phyloP scores from a whole-genome alignment of 2,113 vertebrate genomes.

The Coptodon bakossiorum region DNA sequence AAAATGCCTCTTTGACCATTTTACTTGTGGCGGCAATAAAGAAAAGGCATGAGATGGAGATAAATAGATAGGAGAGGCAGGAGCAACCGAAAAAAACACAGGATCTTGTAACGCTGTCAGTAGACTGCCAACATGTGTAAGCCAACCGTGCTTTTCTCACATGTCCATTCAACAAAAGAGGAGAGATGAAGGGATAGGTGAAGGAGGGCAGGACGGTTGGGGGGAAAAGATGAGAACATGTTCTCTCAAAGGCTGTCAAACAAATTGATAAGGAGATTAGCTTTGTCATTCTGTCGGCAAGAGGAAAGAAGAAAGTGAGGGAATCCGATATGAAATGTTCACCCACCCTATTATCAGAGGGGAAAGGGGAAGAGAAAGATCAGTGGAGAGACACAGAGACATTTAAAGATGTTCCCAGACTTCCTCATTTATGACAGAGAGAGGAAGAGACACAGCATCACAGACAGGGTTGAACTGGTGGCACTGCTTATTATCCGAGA shows the following conservation, averaged over 20 bases:
- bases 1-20: background rate
- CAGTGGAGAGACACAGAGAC: background rate
- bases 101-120: background rate
- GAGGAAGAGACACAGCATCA: background rate
- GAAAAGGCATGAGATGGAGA: background rate
- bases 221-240: background rate
- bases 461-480: background rate
- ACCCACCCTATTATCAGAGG: constrained; percentile 18
- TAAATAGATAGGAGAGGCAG: background rate
- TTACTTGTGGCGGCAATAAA: background rate
- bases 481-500: constrained; percentile 13
- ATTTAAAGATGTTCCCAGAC: constrained; percentile 16
- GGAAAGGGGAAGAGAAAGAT: constrained; percentile 7
- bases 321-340: constrained; percentile 46
- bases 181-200: background rate
- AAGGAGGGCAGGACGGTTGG: background rate
- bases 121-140: constrained; percentile 26
- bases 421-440: background rate
- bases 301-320: constrained; percentile 20
- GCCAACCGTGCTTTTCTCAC: background rate
- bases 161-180: constrained; percentile 20
- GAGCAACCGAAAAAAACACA: background rate
- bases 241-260: constrained; percentile 41
- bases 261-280: constrained; percentile 47
- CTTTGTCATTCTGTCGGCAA: constrained; percentile 44